These are phyloP conservation scores for Hartigia nigra DNA, from an alignment of 2,888 invertebrate species.

Conservation along the genomic window DNA sequence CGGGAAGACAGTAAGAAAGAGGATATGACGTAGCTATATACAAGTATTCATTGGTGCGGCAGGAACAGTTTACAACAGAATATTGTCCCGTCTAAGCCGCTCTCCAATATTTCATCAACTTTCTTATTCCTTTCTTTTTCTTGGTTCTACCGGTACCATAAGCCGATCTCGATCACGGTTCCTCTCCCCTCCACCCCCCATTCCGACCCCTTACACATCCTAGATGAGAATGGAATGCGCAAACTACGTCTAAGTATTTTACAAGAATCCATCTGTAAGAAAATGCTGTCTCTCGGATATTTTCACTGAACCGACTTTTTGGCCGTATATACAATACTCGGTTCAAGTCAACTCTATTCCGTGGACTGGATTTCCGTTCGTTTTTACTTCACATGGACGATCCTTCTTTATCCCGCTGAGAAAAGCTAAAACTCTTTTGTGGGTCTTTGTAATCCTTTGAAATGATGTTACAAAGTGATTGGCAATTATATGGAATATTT, in stretches of 20 bases:
- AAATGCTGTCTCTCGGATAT: conserved; percentile 48
- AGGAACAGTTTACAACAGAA: conserved; percentile 61
- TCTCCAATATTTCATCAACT: conserved; percentile 65
- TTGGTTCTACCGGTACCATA: conserved; percentile 25
- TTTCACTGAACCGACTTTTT: conserved; percentile 31
- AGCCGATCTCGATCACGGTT: neutral
- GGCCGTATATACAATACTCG: neutral
- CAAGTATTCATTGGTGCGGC: conserved; percentile 50
- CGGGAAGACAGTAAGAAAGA: conserved; percentile 27
- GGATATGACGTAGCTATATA: conserved; percentile 14
- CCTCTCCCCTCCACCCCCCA: conserved; percentile 16
- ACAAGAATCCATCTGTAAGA: conserved; percentile 49
- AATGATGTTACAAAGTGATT: neutral
- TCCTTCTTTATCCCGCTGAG: neutral
- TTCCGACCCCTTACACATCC: conserved; percentile 4
- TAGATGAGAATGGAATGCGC: conserved; percentile 32
- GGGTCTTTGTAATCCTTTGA: neutral
- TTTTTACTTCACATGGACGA: neutral
- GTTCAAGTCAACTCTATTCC: neutral
- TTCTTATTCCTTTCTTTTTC: conserved; percentile 55
- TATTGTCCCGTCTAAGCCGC: conserved; percentile 64
- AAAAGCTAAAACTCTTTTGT: neutral
- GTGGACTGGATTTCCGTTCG: neutral
- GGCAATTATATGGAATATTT: neutral
- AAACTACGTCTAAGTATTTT: conserved; percentile 56